phyloP scores from a whole-genome alignment of 2,797 vertebrate genomes.

The Macropus fuliginosus region DNA sequence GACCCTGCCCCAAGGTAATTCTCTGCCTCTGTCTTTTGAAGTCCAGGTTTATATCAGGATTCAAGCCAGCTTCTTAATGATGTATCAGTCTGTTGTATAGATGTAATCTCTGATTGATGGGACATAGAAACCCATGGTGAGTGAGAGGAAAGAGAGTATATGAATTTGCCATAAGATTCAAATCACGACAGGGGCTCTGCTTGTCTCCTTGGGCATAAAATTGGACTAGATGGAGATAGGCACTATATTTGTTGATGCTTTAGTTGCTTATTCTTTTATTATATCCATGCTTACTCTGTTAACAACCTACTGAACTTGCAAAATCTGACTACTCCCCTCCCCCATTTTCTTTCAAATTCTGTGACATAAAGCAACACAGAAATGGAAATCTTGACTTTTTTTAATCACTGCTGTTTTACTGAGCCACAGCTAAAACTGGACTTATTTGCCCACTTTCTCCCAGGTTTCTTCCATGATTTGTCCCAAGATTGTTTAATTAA shows the following conservation, averaged over 20 bases:
- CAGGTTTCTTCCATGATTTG: conserved; percentile 30
- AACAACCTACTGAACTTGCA: conserved; percentile 74
- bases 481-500: conserved; percentile 44
- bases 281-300: conserved; percentile 71
- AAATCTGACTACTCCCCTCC: conserved; percentile 39
- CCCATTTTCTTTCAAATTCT: conserved; percentile 48
- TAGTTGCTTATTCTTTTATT: conserved; percentile 74
- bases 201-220: conserved; percentile 80
- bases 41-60: conserved; percentile 79
- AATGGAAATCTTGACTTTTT: conserved; percentile 43
- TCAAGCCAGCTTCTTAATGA: conserved; percentile 75
- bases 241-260: conserved; percentile 68
- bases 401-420: background rate
- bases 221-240: conserved; percentile 73
- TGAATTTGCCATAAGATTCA: conserved; percentile 84
- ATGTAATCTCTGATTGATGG: conserved; percentile 80
- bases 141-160: conserved; percentile 80
- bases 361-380: conserved; percentile 35
- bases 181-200: conserved; percentile 74
- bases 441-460: conserved; percentile 27
- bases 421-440: conserved; percentile 28
- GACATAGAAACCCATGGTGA: conserved; percentile 60
- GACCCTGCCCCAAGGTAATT: conserved; percentile 75
- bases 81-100: conserved; percentile 78
- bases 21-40: conserved; percentile 45